phyloP scores from a whole-genome alignment of 2,888 invertebrate genomes.

The Tenthredo notha region DNA sequence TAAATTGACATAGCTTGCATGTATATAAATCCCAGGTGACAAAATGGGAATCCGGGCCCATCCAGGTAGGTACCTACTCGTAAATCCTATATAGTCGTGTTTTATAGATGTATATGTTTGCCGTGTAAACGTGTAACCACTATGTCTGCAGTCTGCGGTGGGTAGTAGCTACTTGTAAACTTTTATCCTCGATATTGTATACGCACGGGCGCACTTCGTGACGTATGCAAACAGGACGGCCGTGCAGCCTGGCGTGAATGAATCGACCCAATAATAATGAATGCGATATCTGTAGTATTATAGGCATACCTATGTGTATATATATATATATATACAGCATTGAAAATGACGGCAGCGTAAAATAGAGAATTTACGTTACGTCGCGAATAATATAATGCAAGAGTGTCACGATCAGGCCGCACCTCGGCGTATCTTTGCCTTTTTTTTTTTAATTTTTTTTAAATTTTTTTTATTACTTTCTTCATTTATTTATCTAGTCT shows the following conservation, averaged over 20 bases:
- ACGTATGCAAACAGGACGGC: constrained; percentile 24
- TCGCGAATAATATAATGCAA: background rate
- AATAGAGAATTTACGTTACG: constrained; percentile 36
- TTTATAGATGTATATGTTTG: background rate
- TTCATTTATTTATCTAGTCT: background rate
- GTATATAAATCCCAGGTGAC: background rate
- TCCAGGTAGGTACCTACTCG: background rate
- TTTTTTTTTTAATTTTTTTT: background rate
- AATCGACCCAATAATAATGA: constrained; percentile 51
- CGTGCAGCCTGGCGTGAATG: constrained; percentile 42
- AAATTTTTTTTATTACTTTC: background rate
- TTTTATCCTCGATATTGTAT: constrained; percentile 25
- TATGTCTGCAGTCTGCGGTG: constrained; percentile 10
- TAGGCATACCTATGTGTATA: background rate
- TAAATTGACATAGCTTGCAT: background rate
- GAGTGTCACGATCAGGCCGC: constrained; percentile 13
- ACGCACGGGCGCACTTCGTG: constrained; percentile 23
- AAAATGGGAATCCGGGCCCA: background rate
- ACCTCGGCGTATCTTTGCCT: background rate
- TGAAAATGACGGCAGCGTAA: constrained; percentile 26
- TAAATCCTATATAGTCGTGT: background rate
- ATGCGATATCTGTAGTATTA: constrained; percentile 28
- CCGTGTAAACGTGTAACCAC: background rate
- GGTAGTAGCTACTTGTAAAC: constrained; percentile 1
- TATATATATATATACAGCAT: constrained; percentile 9